Conservation (phyloP, 2,797 vertebrate genomes). For the Platyrinchus mystaceus region DNA sequence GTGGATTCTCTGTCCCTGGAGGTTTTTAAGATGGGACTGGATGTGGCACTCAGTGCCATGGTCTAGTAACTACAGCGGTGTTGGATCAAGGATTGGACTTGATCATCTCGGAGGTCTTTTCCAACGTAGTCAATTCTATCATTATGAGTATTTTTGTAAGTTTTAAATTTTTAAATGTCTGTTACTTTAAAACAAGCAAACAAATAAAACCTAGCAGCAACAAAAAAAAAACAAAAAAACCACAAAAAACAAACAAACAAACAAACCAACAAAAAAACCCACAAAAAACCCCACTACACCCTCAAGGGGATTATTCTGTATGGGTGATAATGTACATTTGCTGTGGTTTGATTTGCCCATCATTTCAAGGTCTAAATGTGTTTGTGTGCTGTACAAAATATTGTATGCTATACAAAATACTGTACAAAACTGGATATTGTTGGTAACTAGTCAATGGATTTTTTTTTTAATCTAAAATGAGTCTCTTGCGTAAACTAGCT, state of each 20-base stretch:
- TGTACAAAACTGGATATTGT: no score
- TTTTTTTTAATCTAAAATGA: background rate
- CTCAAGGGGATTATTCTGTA: background rate
- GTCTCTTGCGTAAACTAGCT: background rate
- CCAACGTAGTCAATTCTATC: no score
- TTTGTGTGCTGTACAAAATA: no score
- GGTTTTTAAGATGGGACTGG: no score
- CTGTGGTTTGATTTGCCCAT: background rate
- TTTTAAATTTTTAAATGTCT: background rate
- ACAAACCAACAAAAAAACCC: background rate
- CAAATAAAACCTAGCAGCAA: background rate
- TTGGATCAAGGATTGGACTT: no score
- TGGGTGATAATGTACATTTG: background rate
- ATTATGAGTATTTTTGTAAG: slow-evolving; percentile 72
- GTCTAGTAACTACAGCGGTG: no score
- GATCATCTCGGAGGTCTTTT: no score
- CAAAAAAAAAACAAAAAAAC: background rate
- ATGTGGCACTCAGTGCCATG: no score
- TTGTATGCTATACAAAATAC: no score
- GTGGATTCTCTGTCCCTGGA: no score
- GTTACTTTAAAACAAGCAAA: background rate
- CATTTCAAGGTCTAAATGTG: background rate
- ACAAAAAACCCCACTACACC: background rate
- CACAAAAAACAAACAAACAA: no score
- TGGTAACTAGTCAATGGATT: background rate